Percentiles rank a stretch among this genome's conserved stretches.
phyloP scores from a whole-genome alignment of 2,888 invertebrate genomes.

The Leptinotarsa juncta region DNA sequence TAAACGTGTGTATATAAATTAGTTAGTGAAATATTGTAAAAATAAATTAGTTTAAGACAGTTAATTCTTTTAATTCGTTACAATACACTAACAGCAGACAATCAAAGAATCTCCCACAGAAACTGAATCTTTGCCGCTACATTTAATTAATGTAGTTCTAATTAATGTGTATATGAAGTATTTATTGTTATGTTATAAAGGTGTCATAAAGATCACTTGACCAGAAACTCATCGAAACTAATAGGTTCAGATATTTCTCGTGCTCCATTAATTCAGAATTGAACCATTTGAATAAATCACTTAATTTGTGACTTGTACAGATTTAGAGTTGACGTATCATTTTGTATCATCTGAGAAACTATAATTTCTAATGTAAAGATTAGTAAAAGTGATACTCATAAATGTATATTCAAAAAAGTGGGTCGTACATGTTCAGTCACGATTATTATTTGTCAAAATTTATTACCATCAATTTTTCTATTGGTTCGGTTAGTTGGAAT shows the following conservation, averaged over 20 bases:
- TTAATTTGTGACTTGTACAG: neutral
- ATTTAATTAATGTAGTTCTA: too few relatives aligned
- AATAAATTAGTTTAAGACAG: too few relatives aligned
- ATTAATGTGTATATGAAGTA: too few relatives aligned
- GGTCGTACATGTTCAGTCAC: conserved; percentile 21
- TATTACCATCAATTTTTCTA: conserved; percentile 10
- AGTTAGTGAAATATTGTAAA: too few relatives aligned
- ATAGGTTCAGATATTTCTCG: neutral
- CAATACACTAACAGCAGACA: too few relatives aligned
- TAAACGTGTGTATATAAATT: too few relatives aligned
- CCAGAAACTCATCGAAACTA: neutral
- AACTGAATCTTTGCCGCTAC: too few relatives aligned
- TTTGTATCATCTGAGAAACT: conserved; percentile 13
- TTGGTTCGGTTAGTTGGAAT: conserved; percentile 6
- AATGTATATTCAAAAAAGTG: conserved; percentile 23
- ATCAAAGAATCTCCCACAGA: too few relatives aligned
- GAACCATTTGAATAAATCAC: conserved; percentile 1
- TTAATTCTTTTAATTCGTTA: too few relatives aligned
- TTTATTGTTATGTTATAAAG: too few relatives aligned
- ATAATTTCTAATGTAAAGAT: conserved; percentile 4
- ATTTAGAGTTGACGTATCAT: conserved; percentile 1
- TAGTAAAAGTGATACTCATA: conserved; percentile 22
- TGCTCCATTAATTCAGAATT: neutral
- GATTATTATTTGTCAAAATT: conserved; percentile 24
- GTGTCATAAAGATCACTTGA: too few relatives aligned